Evolutionary conservation across 2,113 vertebrate genomes (phyloP), one percentile per base, ranked within the genome.

Genomic region (Xenopus laevis): DNA sequence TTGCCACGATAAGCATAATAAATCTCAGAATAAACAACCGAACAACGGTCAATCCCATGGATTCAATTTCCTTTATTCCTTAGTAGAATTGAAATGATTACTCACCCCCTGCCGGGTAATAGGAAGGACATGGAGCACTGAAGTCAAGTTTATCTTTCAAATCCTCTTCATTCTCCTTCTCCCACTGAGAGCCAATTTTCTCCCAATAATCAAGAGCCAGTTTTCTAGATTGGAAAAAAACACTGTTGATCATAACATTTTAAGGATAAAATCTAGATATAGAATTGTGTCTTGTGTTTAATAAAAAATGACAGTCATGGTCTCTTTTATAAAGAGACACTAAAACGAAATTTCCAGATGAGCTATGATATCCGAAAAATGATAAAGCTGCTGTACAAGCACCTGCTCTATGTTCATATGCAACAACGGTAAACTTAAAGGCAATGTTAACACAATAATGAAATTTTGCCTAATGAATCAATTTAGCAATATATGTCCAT

Each of bases 81-180:
- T 18, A 55, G 53, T n/a, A 9, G 10, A 6, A 55, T n/a, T n/a
- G 53, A 55, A 55, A 15, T 57, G 0, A 62, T 60, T 68, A 81
- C 92, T 88, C 75, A 98, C 97, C 93, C 84, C 86, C 93, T 9
- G 70, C 66, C 21, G 96, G 95, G 83, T 95, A 97, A 79, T 87
- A 87, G 67, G 86, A 46, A 0, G 93, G 93, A 6, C 86, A 83
- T 0, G 83, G 70, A 13, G 88, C 46, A 71, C 89, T 84, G 16
- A 97, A 99, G 83, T 99, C 93, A 83, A 96, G 87, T 81, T 98
- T 99, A 85, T 99, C 96, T 84, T 99, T 99, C 74, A 99, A 88
- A 64, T 97, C 95, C 0, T 93, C 92, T 79, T 97, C 95, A 9
- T 99, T 99, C 83, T 99, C 97, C 27, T 91, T 91, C 81, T 99